A percentile compares a stretch with the other conserved stretches of the same genome.
Evolutionary conservation across 2,113 vertebrate species (phyloP).

Genomic region (Pipa parva): DNA sequence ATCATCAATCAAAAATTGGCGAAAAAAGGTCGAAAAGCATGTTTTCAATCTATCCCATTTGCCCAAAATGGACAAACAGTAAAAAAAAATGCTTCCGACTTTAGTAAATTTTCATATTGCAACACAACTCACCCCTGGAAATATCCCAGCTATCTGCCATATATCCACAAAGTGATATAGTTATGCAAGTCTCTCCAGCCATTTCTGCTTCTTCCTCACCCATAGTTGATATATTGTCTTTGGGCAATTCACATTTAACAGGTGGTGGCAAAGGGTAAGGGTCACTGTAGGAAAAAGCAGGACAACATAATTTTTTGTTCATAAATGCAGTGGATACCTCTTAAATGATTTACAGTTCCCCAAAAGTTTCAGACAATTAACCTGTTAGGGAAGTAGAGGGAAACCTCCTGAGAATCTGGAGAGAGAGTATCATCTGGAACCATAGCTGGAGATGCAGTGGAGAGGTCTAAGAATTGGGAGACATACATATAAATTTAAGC

Average conservation of each 20-base stretch:
- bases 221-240: background rate
- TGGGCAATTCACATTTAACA: background rate
- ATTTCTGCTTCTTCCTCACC: conserved; percentile 1
- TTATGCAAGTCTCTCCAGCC: background rate
- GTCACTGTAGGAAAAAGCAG: background rate
- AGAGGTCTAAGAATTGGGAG: background rate
- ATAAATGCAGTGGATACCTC: too few species aligned
- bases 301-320: background rate
- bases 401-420: conserved; percentile 67
- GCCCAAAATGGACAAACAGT: too few species aligned
- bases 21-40: too few species aligned
- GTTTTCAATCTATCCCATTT: too few species aligned
- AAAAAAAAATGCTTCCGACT: too few species aligned
- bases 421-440: conserved; percentile 69
- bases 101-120: too few species aligned
- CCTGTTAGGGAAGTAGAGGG: conserved; percentile 80
- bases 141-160: conserved; percentile 70
- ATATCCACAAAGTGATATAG: conserved; percentile 82
- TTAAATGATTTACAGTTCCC: background rate
- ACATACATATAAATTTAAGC: too few species aligned
- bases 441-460: background rate
- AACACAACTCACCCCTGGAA: conserved; percentile 62
- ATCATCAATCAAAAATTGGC: too few species aligned
- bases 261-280: conserved; percentile 13
- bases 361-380: conserved; percentile 45